Evolutionary conservation across 2,113 vertebrate genomes (phyloP), one percentile per base, ranked within the genome.

Genomic region (Callospermophilus lateralis): DNA sequence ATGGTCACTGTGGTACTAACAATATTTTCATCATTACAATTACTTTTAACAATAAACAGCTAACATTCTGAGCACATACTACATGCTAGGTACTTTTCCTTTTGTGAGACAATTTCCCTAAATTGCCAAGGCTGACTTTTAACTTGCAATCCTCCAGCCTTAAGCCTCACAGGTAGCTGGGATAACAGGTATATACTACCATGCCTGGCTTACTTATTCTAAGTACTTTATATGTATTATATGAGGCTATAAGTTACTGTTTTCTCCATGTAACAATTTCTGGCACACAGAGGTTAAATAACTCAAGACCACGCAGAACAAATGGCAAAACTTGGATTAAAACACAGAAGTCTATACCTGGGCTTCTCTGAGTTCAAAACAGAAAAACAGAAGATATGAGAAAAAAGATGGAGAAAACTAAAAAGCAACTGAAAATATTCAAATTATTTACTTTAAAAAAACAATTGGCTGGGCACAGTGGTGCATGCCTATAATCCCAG

Each of bases 361-460:
- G 55, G 20, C 2, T 58, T 58, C 55, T 58, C 20, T 5, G 30
- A 81, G 85, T 92, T 94, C 65, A 86, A 79, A 83, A 89, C 4
- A 30, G 45, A 51, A 48, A 68, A 68, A 32, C 17, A 87, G 37
- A 84, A 90, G 45, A 67, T 5, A 76, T 34, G 45, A 79, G 39
- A 30, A 61, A 95, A 97, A 32, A 90, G 4, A 72, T 8, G 3
- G 48, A 86, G 11, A 22, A 73, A 72, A 68, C 28, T 28, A 63
- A 95, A 92, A 85, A 39, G 51, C 45, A 74, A 74, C 63, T 26
- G n/a, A 81, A 94, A 89, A 30, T 45, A 80, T 74, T 81, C 83
- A 42, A 77, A 65, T 68, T 9, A 37, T 70, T 61, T 84, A 76
- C 65, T 91, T 92, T 70, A 83, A 89, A 94, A 84, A 70, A 1